These are phyloP conservation scores for Gymnocypris eckloni DNA, from an alignment of 2,797 vertebrate species.

Conservation along the genomic window DNA sequence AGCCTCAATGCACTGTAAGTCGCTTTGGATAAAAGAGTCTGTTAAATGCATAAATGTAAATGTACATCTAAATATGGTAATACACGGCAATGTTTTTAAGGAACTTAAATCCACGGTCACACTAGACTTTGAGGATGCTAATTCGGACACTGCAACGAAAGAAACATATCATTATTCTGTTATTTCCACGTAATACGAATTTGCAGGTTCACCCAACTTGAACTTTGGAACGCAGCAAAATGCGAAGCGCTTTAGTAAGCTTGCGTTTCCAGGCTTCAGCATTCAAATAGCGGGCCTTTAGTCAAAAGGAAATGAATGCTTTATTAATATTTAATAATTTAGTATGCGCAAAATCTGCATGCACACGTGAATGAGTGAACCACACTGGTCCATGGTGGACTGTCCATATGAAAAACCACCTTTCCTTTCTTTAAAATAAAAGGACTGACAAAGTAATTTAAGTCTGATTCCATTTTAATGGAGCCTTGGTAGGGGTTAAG, in stretches of 20 bases:
- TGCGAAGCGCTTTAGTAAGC: too few relatives aligned
- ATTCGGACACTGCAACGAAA: background rate
- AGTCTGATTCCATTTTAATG: constrained; percentile 62
- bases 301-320: background rate
- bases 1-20: too few relatives aligned
- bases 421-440: constrained; percentile 55
- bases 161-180: background rate
- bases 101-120: background rate
- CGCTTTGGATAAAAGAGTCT: too few relatives aligned
- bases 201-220: background rate
- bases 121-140: background rate
- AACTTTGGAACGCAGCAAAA: too few relatives aligned
- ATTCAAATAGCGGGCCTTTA: background rate
- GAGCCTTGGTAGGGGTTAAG: constrained; percentile 62
- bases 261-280: too few relatives aligned
- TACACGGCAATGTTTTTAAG: background rate
- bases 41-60: too few relatives aligned
- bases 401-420: constrained; percentile 33
- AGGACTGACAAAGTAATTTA: constrained; percentile 58
- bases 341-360: background rate
- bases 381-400: background rate
- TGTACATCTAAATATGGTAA: too few relatives aligned
- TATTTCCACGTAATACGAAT: background rate
- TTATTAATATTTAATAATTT: background rate
- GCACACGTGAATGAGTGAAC: background rate